Conservation (phyloP, 2,888 invertebrate genomes). For the Cryptocephalus primarius region DNA sequence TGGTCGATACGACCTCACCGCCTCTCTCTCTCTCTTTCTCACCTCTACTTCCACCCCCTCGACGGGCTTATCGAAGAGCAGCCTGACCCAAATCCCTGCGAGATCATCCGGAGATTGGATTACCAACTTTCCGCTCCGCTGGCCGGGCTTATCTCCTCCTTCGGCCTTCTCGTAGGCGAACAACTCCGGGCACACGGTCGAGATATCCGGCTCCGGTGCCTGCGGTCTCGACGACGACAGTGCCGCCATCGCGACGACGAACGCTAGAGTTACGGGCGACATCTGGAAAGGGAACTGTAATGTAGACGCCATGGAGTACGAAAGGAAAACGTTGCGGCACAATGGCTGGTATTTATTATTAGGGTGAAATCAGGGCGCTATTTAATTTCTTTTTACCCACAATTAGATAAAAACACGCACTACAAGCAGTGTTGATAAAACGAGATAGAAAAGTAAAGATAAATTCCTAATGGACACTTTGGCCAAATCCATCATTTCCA, state of each 20-base stretch:
- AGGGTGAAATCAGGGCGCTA: too few relatives aligned
- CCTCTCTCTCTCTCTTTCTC: slow-evolving; percentile 6
- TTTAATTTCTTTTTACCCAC: too few relatives aligned
- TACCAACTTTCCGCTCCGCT: slow-evolving; percentile 19
- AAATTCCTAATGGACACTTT: too few relatives aligned
- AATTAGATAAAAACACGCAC: too few relatives aligned
- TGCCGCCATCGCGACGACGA: slow-evolving; percentile 9
- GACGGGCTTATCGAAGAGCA: slow-evolving; percentile 20
- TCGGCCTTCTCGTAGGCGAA: slow-evolving; percentile 19
- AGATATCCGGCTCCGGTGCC: not conserved
- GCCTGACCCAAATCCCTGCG: slow-evolving; percentile 23
- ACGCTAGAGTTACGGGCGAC: not conserved
- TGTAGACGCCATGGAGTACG: not conserved
- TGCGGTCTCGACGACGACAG: slow-evolving; percentile 3
- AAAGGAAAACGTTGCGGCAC: too few relatives aligned
- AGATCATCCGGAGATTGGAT: slow-evolving; percentile 20
- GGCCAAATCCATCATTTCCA: too few relatives aligned
- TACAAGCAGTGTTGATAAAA: too few relatives aligned
- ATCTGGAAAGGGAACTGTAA: slow-evolving; percentile 6
- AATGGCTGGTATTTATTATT: too few relatives aligned
- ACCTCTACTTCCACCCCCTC: slow-evolving; percentile 15
- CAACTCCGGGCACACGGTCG: slow-evolving; percentile 23
- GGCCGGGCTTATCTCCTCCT: slow-evolving; percentile 10
- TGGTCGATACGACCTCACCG: too few relatives aligned
- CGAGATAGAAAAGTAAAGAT: too few relatives aligned